phyloP scores from a whole-genome alignment of 2,113 vertebrate species.

The Mesocricetus auratus region DNA sequence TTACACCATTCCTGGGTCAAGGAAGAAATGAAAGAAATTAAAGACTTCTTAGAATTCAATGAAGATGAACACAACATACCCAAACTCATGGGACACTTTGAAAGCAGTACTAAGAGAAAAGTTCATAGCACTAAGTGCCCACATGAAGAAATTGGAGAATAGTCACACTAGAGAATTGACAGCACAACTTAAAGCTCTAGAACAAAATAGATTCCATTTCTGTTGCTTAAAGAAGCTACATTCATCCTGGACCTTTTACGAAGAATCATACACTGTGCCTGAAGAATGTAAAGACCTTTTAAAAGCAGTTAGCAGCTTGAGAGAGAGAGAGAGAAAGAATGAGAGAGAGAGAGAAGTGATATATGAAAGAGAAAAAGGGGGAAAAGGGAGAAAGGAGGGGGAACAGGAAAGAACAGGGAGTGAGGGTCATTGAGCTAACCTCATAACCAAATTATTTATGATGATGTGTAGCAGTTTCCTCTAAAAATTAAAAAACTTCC shows the following conservation, averaged over 20 bases:
- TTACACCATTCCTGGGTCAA: too few relatives aligned
- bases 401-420: neutral
- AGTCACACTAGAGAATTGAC: too few relatives aligned
- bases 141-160: too few relatives aligned
- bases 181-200: too few relatives aligned
- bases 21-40: too few relatives aligned
- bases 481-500: neutral
- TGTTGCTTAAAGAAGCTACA: neutral
- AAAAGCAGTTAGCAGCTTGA: neutral
- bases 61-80: too few relatives aligned
- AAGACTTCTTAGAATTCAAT: too few relatives aligned
- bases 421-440: neutral
- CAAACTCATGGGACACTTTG: too few relatives aligned
- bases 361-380: neutral
- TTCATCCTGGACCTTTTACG: neutral
- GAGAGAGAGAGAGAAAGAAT: too few relatives aligned
- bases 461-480: neutral
- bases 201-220: neutral
- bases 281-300: neutral
- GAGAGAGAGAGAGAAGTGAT: neutral
- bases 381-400: neutral
- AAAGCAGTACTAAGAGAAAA: too few relatives aligned
- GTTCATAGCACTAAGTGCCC: too few relatives aligned
- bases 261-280: neutral
- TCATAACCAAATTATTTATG: neutral